Conservation (phyloP, 2,113 vertebrate genomes). For the Ardeotis arabs region DNA sequence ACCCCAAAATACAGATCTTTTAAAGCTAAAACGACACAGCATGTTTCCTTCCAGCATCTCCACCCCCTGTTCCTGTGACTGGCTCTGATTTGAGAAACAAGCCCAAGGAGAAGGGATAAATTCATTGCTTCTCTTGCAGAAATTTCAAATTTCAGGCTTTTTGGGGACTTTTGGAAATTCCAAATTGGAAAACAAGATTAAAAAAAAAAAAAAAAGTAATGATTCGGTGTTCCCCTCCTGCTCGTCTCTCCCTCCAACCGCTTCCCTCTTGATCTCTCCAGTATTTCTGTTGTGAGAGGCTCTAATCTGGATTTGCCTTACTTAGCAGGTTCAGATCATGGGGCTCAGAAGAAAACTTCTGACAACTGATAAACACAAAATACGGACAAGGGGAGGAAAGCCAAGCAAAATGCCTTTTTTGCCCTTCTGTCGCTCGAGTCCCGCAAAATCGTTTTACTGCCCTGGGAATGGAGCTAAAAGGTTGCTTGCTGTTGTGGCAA, state of each 20-base stretch:
- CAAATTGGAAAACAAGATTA: not conserved
- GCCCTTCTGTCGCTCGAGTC: not conserved
- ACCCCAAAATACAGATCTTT: not conserved
- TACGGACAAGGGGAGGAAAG: not conserved
- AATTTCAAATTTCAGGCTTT: not conserved
- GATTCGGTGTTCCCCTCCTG: fast-evolving
- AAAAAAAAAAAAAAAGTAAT: not conserved
- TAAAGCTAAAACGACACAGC: not conserved
- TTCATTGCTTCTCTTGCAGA: not conserved
- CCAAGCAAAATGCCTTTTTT: not conserved
- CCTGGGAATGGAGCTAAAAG: not conserved
- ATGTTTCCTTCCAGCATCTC: not conserved
- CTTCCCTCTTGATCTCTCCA: not conserved
- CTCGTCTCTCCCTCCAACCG: not conserved
- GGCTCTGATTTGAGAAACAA: not conserved
- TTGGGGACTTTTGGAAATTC: not conserved
- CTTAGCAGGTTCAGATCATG: conserved; percentile 28
- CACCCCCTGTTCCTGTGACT: not conserved
- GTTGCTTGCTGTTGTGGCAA: not conserved
- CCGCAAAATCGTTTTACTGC: not conserved
- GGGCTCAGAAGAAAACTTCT: conserved; percentile 7
- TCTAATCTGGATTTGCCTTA: conserved; percentile 62
- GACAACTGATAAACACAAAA: not conserved
- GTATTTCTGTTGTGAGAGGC: not conserved
- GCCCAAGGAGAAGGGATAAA: not conserved